A percentile compares a stretch with the other conserved stretches of the same genome.
Conservation (phyloP, 2,888 invertebrate species). For the Eurytoma californica region DNA sequence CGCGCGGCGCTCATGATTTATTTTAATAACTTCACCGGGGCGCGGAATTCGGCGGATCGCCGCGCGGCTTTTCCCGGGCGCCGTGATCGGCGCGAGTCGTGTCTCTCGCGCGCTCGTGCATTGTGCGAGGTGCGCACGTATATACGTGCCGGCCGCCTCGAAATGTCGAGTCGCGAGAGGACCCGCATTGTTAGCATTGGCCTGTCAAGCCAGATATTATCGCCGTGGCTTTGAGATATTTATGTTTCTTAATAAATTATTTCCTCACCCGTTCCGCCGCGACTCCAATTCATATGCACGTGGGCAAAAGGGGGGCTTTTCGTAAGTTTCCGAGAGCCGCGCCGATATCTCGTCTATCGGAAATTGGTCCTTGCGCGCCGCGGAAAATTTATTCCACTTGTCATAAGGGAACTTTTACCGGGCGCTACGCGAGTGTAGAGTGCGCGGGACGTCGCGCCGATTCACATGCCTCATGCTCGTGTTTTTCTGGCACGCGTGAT, state of each 20-base stretch:
- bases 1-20: constrained; percentile 1
- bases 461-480: constrained; percentile 2
- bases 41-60: neutral
- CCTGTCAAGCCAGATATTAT: constrained; percentile 51
- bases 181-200: constrained; percentile 53
- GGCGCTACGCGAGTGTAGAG: neutral
- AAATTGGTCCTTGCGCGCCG: constrained; percentile 19
- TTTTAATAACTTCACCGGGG: constrained; percentile 24
- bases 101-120: constrained; percentile 5
- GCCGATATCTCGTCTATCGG: constrained; percentile 33
- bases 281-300: constrained; percentile 11
- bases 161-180: constrained; percentile 22
- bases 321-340: constrained; percentile 38
- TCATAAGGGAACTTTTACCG: constrained; percentile 8
- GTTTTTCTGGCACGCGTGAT: neutral
- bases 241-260: constrained; percentile 53
- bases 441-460: constrained; percentile 12
- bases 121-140: constrained; percentile 8
- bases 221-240: constrained; percentile 43
- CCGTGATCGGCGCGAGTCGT: constrained; percentile 17
- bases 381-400: constrained; percentile 30
- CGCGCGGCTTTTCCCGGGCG: neutral
- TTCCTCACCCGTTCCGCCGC: constrained; percentile 34
- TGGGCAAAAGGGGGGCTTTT: constrained; percentile 27
- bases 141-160: neutral